phyloP scores from a whole-genome alignment of 1,140 invertebrate species.

The Platyscapa corneri region DNA sequence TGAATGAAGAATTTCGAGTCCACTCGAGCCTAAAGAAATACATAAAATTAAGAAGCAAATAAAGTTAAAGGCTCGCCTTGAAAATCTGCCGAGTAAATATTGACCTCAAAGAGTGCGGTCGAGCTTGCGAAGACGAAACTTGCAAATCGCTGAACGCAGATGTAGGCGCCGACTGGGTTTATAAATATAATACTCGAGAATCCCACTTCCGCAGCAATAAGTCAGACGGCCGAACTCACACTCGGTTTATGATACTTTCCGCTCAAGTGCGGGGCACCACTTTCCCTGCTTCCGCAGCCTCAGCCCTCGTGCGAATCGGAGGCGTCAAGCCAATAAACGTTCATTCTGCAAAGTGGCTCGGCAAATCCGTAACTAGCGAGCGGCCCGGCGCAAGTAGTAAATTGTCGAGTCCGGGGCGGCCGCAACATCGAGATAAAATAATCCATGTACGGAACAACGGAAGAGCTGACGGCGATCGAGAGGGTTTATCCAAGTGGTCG shows the following conservation, averaged over 20 bases:
- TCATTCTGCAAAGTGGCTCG: constrained; percentile 42
- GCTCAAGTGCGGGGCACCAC: background rate
- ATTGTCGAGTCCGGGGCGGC: background rate
- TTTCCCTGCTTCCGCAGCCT: constrained; percentile 6
- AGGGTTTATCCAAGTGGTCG: background rate
- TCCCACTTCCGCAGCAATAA: background rate
- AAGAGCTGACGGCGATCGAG: background rate
- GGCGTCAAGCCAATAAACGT: constrained; percentile 42
- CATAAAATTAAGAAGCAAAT: too few species aligned
- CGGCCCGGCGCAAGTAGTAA: background rate
- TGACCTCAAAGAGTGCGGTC: too few species aligned
- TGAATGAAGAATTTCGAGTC: too few species aligned
- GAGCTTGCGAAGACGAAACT: too few species aligned
- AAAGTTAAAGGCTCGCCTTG: too few species aligned
- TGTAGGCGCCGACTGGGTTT: background rate
- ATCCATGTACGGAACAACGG: background rate
- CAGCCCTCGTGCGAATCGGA: constrained; percentile 1
- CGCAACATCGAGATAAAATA: constrained; percentile 35
- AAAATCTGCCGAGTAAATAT: too few species aligned
- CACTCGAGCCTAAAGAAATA: too few species aligned
- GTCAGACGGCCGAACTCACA: background rate
- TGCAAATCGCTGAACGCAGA: too few species aligned
- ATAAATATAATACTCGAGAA: constrained; percentile 2
- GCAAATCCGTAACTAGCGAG: constrained; percentile 11
- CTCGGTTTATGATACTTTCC: constrained; percentile 19